Base-by-base conservation (phyloP, 2,888 invertebrate species). In the Herminia tarsipennalis region DNA sequence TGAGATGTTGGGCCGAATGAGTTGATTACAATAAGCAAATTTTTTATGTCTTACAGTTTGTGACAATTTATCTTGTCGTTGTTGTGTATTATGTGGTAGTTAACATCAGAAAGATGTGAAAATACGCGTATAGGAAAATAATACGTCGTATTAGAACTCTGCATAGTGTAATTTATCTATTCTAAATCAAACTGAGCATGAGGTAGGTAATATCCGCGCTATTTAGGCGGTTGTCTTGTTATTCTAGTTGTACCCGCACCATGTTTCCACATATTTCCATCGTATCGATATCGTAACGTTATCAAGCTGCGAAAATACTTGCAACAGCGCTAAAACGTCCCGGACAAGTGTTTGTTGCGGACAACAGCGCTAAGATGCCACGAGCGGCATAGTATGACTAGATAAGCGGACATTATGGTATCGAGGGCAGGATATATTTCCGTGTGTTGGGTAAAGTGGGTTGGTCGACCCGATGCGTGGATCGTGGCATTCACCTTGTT, bases 401-500 rank as follows among this genome's bases (percentile, higher is more conserved):
- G 76, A 74, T 74, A 76, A 72, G 73, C 67, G 65, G 62, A 71
- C 56, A 72, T 70, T 70, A 56, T 64, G 56, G 58, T 63, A 69
- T 69, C 56, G 59, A 63, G 68, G 62, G 59, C 66, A 65, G 69
- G 73, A 70, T 75, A 73, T 78, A 76, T 78, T 78, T 77, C 76
- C 74, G 74, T 66, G 66, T 83, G 81, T 79, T 78, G 78, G 75
- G 81, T 79, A 78, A 88, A 88, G 82, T 87, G 86, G 83, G 86
- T 84, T 86, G 85, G 76, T 74, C 75, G 73, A 77, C 76, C 73
- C 74, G 78, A 73, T 80, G 83, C 81, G 86, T 79, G 81, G 79
- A 69, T 77, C 80, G 88, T 91, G 91, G 91, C 91, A 91, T 90
- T 91, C 90, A 90, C 91, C 91, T 91, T 89, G 90, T 90, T 91